Conservation (phyloP, 2,113 vertebrate genomes). For the Syrrhaptes paradoxus region DNA sequence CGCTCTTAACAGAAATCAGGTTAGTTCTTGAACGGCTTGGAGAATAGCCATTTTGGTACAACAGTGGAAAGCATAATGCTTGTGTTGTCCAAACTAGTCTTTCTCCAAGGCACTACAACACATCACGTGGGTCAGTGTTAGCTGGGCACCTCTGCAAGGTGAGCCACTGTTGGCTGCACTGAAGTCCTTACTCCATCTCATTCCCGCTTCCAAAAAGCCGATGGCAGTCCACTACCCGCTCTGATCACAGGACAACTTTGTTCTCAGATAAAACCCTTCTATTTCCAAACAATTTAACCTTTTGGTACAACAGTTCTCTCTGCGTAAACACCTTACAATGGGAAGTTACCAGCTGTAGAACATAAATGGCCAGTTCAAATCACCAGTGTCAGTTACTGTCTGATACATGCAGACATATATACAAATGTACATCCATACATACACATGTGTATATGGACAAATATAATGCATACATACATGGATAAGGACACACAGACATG, state of each 20-base stretch:
- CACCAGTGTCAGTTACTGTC: neutral
- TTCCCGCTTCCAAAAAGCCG: neutral
- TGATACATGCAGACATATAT: neutral
- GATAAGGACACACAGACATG: neutral
- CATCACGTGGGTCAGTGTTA: fast-evolving
- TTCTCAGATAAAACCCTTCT: neutral
- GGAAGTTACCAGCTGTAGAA: neutral
- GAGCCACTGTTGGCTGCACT: neutral
- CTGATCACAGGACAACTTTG: neutral
- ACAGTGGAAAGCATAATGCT: neutral
- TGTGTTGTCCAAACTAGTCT: neutral
- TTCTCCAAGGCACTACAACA: neutral
- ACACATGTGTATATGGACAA: neutral
- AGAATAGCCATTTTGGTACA: neutral
- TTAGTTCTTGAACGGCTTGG: neutral
- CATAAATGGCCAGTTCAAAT: neutral
- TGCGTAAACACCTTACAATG: neutral
- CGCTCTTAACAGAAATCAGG: neutral
- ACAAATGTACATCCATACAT: neutral
- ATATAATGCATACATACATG: neutral
- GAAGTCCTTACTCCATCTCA: neutral
- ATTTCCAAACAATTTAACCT: neutral
- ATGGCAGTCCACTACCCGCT: neutral
- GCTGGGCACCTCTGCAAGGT: neutral
- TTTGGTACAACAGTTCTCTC: neutral